Base-by-base conservation (phyloP, 2,888 invertebrate species). In the Ditula angustiorana region DNA sequence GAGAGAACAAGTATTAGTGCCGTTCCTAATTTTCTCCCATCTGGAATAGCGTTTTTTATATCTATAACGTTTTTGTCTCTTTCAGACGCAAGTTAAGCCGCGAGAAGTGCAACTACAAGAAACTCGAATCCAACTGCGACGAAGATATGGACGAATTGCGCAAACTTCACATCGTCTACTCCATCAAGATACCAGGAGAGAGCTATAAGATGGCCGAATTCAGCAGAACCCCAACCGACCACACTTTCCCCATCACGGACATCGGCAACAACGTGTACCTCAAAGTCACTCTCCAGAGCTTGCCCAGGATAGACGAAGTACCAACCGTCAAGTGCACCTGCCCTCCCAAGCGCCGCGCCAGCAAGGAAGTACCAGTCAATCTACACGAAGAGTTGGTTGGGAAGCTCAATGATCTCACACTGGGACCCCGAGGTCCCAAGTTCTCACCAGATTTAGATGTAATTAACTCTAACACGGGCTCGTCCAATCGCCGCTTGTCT, bases 241-340 rank as follows among this genome's bases (percentile, higher is more conserved):
- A 97, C 85, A 94, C 94, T 68, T 97, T 97, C 85, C 97, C 97
- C 2, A 79, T 94, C 61, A 95, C 96, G 0, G 94, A 95, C 69
- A 94, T 95, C 46, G 95, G 95, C 19, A 93, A 94, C 74, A 94
- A 94, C 68, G 88, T 94, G 57, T 94, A 93, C 65, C 88, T 97
- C 69, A 95, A 90, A 70, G 82, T 96, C 56, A 90, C 94, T 28
- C 90, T 95, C 60, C 93, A 95, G 83, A 95, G 95, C 84, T 88
- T 97, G 74, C 97, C 98, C 23, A 93, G 98, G 44, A 94, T 95
- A 74, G 95, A 96, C 68, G 94, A 95, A 47, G 94, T 97, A 74
- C 97, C 97, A 5, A 86, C 89, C 21, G 88, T 96, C 57, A 83
- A 83, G 74, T 93, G 93, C 75, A 71, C 78, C 64, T 93, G 93